Evolutionary conservation across 2,888 invertebrate genomes (phyloP).

Genomic region (Serripes groenlandicus): DNA sequence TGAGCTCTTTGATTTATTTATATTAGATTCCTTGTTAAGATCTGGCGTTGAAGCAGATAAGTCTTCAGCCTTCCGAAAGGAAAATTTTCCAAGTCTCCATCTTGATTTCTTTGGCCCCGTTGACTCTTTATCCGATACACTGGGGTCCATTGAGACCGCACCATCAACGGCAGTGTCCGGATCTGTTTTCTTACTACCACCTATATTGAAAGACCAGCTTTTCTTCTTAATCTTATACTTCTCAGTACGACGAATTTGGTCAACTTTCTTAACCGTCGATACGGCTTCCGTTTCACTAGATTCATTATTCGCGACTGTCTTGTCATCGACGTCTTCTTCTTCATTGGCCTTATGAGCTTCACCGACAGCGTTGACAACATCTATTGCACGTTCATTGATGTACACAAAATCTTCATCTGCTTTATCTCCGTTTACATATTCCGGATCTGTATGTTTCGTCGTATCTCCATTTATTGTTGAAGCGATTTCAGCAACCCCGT

Average conservation of each 20-base stretch:
- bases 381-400: conserved; percentile 54
- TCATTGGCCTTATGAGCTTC: conserved; percentile 7
- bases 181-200: conserved; percentile 17
- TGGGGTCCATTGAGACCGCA: conserved; percentile 38
- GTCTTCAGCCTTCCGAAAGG: conserved; percentile 54
- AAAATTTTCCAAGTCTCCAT: conserved; percentile 62
- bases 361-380: conserved; percentile 12
- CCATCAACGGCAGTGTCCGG: neutral
- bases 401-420: conserved; percentile 52
- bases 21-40: conserved; percentile 23
- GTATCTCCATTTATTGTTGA: neutral
- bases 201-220: conserved; percentile 66
- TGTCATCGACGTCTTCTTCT: neutral
- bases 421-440: conserved; percentile 53
- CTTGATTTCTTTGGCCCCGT: conserved; percentile 41
- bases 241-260: conserved; percentile 30
- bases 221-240: conserved; percentile 58
- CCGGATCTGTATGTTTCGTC: conserved; percentile 6
- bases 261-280: conserved; percentile 31
- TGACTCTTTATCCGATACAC: conserved; percentile 28
- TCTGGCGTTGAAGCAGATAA: conserved; percentile 56
- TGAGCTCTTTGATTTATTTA: conserved; percentile 14
- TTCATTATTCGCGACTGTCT: conserved; percentile 10
- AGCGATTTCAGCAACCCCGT: neutral
- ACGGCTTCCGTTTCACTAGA: conserved; percentile 37